Percentiles rank a stretch among this genome's conserved stretches.
Conservation (phyloP, 2,888 invertebrate genomes). For the Dicyrtomina minuta region DNA sequence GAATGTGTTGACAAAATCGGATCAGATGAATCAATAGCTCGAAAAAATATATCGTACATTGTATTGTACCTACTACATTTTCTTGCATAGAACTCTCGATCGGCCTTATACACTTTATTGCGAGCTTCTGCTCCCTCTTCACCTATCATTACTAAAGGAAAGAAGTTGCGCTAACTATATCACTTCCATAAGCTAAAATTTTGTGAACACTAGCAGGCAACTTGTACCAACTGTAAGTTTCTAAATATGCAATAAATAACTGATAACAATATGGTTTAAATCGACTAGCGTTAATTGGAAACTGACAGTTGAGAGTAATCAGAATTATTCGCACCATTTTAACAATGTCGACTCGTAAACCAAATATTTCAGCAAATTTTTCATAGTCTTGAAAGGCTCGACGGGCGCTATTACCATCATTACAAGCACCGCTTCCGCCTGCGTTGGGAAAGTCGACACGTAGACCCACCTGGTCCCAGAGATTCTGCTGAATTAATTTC, state of each 20-base stretch:
- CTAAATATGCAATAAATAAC: conserved; percentile 12
- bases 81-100: conserved; percentile 24
- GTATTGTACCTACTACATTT: conserved; percentile 31
- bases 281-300: not conserved
- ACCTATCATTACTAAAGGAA: conserved; percentile 32
- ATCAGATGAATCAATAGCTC: conserved; percentile 36
- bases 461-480: conserved; percentile 15
- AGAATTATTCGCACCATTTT: too few relatives aligned
- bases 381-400: conserved; percentile 7
- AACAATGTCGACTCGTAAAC: conserved; percentile 21
- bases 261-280: conserved; percentile 22
- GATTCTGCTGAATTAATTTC: conserved; percentile 8
- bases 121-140: conserved; percentile 33
- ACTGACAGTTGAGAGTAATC: too few relatives aligned
- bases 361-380: conserved; percentile 25
- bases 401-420: conserved; percentile 39
- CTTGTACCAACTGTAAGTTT: conserved; percentile 25
- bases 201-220: too few relatives aligned
- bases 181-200: too few relatives aligned
- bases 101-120: too few relatives aligned
- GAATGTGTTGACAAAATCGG: conserved; percentile 26
- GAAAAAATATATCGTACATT: conserved; percentile 32
- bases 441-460: conserved; percentile 23
- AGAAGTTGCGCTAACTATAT: too few relatives aligned
- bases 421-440: conserved; percentile 31